phyloP scores from a whole-genome alignment of 2,888 invertebrate species.

The Zaprionus bogoriensis region DNA sequence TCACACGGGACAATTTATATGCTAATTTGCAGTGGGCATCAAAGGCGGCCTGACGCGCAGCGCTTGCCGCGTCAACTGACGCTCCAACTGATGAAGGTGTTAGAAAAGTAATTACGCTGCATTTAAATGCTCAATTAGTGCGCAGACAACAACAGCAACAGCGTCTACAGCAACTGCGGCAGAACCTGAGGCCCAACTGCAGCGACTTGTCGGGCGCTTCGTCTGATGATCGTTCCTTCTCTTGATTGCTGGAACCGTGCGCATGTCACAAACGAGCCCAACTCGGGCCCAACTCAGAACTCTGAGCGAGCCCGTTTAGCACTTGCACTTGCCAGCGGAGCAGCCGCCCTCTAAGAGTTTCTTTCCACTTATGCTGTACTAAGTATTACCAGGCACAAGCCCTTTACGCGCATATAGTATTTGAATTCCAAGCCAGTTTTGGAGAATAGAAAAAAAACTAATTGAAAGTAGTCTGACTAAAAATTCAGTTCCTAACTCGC shows the following conservation, averaged over 20 bases:
- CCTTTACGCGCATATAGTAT: too few species aligned
- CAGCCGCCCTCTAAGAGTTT: too few species aligned
- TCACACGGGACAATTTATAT: constrained; percentile 79
- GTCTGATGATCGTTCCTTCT: constrained; percentile 34
- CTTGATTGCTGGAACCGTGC: constrained; percentile 68
- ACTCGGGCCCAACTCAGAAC: neutral
- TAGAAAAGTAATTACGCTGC: constrained; percentile 75
- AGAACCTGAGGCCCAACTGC: too few species aligned
- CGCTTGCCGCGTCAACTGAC: too few species aligned
- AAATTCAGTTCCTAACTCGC: too few species aligned
- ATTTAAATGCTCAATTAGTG: constrained; percentile 79
- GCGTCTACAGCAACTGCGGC: constrained; percentile 9
- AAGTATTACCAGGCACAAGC: too few species aligned
- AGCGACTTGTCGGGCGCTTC: constrained; percentile 15
- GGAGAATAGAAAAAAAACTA: too few species aligned
- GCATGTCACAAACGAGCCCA: constrained; percentile 72
- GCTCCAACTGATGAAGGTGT: constrained; percentile 73
- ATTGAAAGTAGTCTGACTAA: too few species aligned
- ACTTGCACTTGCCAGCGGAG: neutral
- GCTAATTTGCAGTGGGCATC: constrained; percentile 76
- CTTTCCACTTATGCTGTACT: too few species aligned
- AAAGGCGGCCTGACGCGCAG: constrained; percentile 67
- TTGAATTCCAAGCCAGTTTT: too few species aligned
- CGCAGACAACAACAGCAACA: constrained; percentile 54
- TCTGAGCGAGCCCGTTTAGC: neutral